Base-by-base conservation (phyloP, 2,797 vertebrate genomes). In the Rallus crepitans region DNA sequence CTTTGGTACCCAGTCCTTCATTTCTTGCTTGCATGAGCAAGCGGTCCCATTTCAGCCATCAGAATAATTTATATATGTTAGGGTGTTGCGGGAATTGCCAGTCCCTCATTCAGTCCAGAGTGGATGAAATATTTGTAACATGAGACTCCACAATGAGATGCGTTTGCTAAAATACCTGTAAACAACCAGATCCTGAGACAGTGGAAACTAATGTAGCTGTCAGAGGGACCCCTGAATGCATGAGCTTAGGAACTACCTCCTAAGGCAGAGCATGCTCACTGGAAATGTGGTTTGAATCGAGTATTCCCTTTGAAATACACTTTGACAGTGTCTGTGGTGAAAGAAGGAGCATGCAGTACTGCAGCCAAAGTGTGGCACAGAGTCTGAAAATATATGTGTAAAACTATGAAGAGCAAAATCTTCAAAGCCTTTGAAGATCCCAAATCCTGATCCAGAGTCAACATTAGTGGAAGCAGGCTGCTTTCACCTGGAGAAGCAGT, bases 31-130 rank as follows among this genome's bases (percentile, higher is more conserved):
- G 25, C 47, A 42, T 31, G 57, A 70, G n/a, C n/a, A 81, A 87
- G 45, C 1, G 0, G 8, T 52, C 23, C 37, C 7, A 8, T 75
- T 83, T 77, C 48, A 77, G 25, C 40, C 13, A 30, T 82, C 24
- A 78, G 30, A 50, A 37, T 23, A 78, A 65, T 4, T 24, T n/a
- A 6, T 0, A 6, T 1, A 5, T 0, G 0, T 45, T 48, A 31
- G 33, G 30, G 28, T 21, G 27, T 35, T 73, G 33, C 25, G 73
- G 78, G 60, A 85, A 60, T 3, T 3, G 31, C 27, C 27, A 81
- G 35, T 63, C 40, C 28, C 33, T 87, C 42, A 45, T 82, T 82
- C 52, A 25, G 66, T 53, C 40, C 60, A 42, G 59, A 33, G 3
- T 47, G n/a, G 17, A 30, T 2, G 5, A 81, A 19, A 1, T 4